Evolutionary conservation across 2,888 invertebrate genomes (phyloP).

Genomic region (Vesta saturnalis): DNA sequence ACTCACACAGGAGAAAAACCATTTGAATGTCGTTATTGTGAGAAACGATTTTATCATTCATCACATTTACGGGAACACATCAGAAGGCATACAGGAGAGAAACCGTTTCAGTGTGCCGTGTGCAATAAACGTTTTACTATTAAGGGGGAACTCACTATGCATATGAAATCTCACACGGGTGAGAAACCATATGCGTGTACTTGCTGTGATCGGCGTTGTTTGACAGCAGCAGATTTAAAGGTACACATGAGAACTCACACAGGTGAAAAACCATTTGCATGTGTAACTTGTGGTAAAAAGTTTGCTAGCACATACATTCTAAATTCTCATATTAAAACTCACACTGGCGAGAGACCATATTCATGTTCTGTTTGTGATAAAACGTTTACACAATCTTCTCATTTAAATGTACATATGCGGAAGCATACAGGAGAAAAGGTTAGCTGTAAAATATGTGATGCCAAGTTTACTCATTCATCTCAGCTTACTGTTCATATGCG

Average conservation of each 20-base stretch:
- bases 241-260: conserved; percentile 64
- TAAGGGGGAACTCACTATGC: conserved; percentile 60
- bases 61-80: conserved; percentile 59
- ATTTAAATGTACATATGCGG: conserved; percentile 67
- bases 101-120: conserved; percentile 58
- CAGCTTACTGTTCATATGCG: conserved; percentile 59
- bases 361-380: conserved; percentile 68
- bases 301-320: conserved; percentile 71
- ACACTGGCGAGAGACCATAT: conserved; percentile 71
- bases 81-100: conserved; percentile 59
- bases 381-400: conserved; percentile 70
- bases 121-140: conserved; percentile 59
- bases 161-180: conserved; percentile 67
- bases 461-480: conserved; percentile 59
- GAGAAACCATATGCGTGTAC: conserved; percentile 66
- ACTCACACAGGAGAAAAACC: conserved; percentile 61
- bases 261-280: conserved; percentile 58
- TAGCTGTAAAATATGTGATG: conserved; percentile 55
- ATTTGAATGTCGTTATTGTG: conserved; percentile 60
- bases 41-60: conserved; percentile 59
- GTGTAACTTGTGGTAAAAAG: conserved; percentile 60
- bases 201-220: conserved; percentile 68
- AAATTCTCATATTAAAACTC: conserved; percentile 69
- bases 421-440: conserved; percentile 64
- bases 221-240: conserved; percentile 64